Evolutionary conservation across 2,797 vertebrate species (phyloP).

Genomic region (Dipus sagitta): DNA sequence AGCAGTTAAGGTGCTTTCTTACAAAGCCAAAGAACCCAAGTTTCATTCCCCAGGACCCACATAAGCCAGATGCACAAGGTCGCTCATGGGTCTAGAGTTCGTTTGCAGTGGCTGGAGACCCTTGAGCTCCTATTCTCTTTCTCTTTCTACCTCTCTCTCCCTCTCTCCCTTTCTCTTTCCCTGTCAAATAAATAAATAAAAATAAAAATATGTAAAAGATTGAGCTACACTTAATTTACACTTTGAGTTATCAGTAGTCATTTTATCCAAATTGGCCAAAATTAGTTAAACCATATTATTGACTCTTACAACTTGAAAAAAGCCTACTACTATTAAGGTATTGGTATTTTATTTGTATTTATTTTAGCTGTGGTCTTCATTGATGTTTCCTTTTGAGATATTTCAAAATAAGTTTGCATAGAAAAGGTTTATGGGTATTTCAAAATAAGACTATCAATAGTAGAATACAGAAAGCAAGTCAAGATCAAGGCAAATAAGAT

Average conservation of each 20-base stretch:
- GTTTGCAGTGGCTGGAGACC: too few species aligned
- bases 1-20: too few species aligned
- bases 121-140: too few species aligned
- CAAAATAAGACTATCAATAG: neutral
- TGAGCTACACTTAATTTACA: neutral
- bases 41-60: too few species aligned
- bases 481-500: neutral
- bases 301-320: neutral
- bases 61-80: too few species aligned
- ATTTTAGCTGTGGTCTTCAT: neutral
- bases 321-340: neutral
- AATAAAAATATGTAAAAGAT: too few species aligned
- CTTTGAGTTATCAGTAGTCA: neutral
- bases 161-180: too few species aligned
- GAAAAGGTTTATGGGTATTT: neutral
- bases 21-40: too few species aligned
- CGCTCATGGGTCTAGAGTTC: too few species aligned
- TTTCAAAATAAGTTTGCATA: constrained; percentile 4
- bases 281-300: neutral
- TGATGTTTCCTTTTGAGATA: neutral
- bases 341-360: constrained; percentile 1
- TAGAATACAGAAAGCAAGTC: neutral
- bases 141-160: too few species aligned
- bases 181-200: too few species aligned
- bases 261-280: neutral